Evolutionary conservation across 2,113 vertebrate genomes (phyloP).

Genomic region (Ginglymostoma cirratum): DNA sequence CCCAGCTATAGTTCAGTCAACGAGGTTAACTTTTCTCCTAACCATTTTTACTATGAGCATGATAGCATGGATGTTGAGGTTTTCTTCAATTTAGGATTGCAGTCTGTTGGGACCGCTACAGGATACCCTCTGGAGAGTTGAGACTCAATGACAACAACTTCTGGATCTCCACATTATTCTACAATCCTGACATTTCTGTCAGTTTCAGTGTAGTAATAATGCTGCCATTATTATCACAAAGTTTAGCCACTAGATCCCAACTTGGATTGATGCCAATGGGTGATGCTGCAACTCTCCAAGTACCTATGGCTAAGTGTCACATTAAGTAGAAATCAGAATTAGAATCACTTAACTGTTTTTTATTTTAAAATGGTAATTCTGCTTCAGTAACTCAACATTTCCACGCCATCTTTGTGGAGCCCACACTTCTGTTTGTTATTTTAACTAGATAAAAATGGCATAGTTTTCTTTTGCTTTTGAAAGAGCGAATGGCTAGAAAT

Average conservation of each 20-base stretch:
- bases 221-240: background rate
- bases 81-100: background rate
- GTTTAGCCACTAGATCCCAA: background rate
- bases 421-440: background rate
- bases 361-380: background rate
- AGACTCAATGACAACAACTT: background rate
- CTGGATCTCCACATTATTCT: too few relatives aligned
- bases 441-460: background rate
- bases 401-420: background rate
- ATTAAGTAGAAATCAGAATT: background rate
- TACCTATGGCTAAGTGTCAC: background rate
- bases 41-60: too few relatives aligned
- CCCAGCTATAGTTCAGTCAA: too few relatives aligned
- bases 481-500: background rate
- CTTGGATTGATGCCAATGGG: background rate
- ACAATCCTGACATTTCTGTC: background rate
- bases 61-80: too few relatives aligned
- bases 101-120: background rate
- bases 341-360: background rate
- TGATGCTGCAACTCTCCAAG: background rate
- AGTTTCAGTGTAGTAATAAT: background rate
- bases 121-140: background rate
- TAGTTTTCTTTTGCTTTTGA: background rate
- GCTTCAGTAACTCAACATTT: background rate
- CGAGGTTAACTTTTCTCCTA: too few relatives aligned